A percentile compares a stretch with the other conserved stretches of the same genome.
These are phyloP conservation scores for Hypomecis atomaria DNA, from an alignment of 2,888 invertebrate genomes.

Conservation along the genomic window DNA sequence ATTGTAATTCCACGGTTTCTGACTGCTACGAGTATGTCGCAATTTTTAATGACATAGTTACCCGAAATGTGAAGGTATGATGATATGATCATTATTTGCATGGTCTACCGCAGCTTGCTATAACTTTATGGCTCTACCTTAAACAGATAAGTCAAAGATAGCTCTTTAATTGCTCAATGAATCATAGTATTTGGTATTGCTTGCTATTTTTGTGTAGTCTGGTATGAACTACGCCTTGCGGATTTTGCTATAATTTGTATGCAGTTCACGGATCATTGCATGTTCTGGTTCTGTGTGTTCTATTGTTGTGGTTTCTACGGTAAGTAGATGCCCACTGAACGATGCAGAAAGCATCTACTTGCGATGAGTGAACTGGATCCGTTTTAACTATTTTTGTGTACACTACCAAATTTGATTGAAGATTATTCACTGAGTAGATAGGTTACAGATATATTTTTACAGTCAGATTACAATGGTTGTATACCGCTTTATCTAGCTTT, in stretches of 20 bases:
- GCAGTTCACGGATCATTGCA: constrained; percentile 34
- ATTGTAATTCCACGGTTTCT: constrained; percentile 9
- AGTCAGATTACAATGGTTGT: too few species aligned
- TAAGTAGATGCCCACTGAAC: too few species aligned
- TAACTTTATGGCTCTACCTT: constrained; percentile 24
- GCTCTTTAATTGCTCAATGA: constrained; percentile 21
- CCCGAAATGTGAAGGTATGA: constrained; percentile 6
- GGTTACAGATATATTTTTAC: too few species aligned
- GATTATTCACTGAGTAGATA: too few species aligned
- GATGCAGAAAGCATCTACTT: background rate
- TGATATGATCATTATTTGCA: constrained; percentile 13
- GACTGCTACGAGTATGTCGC: constrained; percentile 3
- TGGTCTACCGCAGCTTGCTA: constrained; percentile 20
- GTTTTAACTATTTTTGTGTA: too few species aligned
- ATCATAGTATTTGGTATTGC: background rate
- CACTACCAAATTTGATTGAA: too few species aligned
- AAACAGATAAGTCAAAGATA: constrained; percentile 21
- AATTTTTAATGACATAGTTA: constrained; percentile 10
- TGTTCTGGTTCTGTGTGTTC: constrained; percentile 25
- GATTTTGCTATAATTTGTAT: constrained; percentile 36
- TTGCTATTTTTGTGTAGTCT: constrained; percentile 12
- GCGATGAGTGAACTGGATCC: background rate
- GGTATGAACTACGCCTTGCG: constrained; percentile 10
- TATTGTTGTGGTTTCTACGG: constrained; percentile 12
- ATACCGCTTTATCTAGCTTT: too few species aligned